Evolutionary conservation across 2,888 invertebrate genomes (phyloP).

Genomic region (Mesorhabditis sp.): DNA sequence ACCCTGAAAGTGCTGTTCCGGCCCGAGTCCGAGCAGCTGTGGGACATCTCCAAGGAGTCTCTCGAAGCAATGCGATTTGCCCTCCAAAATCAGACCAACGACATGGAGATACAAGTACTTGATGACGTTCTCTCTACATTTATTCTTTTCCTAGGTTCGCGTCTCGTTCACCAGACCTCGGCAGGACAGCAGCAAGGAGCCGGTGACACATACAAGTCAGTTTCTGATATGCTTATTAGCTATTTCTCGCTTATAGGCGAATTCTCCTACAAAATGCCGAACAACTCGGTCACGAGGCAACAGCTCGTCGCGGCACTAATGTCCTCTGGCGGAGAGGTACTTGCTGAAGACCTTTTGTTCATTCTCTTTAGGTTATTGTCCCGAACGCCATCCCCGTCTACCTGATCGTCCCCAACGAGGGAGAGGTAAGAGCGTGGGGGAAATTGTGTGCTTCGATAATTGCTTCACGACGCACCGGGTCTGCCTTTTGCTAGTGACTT

Average conservation of each 20-base stretch:
- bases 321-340: background rate
- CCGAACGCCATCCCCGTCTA: slow-evolving; percentile 38
- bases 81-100: background rate
- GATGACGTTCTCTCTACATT: slow-evolving; percentile 7
- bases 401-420: slow-evolving; percentile 52
- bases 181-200: slow-evolving; percentile 7
- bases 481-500: too few species aligned
- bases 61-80: slow-evolving; percentile 45
- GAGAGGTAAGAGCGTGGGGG: slow-evolving; percentile 28
- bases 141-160: slow-evolving; percentile 22
- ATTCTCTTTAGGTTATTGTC: slow-evolving; percentile 21
- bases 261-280: background rate
- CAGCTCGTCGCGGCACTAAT: background rate
- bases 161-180: slow-evolving; percentile 41
- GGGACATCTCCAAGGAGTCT: slow-evolving; percentile 77
- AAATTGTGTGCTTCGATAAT: too few species aligned
- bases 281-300: background rate
- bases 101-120: too few species aligned
- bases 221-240: background rate
- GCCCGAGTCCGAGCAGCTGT: slow-evolving; percentile 60
- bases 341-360: background rate
- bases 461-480: too few species aligned
- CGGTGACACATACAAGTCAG: background rate
- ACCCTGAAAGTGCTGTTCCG: slow-evolving; percentile 46
- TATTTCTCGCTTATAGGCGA: background rate